Evolutionary conservation across 2,888 invertebrate genomes (phyloP).

Genomic region (Andrena chrysosceles): DNA sequence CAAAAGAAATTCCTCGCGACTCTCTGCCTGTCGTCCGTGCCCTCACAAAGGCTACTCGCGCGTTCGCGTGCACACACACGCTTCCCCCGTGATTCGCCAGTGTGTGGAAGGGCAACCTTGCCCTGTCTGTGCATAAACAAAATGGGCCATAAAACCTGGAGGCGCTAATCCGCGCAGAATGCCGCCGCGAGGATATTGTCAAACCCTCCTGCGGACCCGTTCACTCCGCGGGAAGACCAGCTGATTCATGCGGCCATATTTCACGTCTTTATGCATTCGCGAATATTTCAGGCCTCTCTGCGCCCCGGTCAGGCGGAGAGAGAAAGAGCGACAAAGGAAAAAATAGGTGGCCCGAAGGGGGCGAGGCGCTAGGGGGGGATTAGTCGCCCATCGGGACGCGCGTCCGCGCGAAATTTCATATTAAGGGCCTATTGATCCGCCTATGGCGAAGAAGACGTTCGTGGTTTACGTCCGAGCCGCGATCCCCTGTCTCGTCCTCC

Average conservation of each 20-base stretch:
- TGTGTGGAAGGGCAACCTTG: conserved; percentile 70
- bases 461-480: conserved; percentile 55
- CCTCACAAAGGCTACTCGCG: conserved; percentile 19
- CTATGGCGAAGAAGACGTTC: conserved; percentile 60
- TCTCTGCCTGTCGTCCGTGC: conserved; percentile 33
- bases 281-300: conserved; percentile 77
- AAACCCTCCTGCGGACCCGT: conserved; percentile 77
- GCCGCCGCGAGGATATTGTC: conserved; percentile 79
- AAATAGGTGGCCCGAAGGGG: conserved; percentile 12
- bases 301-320: conserved; percentile 33
- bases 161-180: conserved; percentile 76
- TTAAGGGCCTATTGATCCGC: conserved; percentile 68
- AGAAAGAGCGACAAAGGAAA: conserved; percentile 11
- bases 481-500: conserved; percentile 24
- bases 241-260: conserved; percentile 81
- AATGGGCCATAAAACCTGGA: conserved; percentile 75
- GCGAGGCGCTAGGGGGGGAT: conserved; percentile 13
- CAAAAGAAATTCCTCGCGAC: conserved; percentile 42
- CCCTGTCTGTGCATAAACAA: conserved; percentile 75
- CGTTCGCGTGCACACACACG: conserved; percentile 31
- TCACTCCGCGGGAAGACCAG: conserved; percentile 75
- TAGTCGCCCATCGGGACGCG: conserved; percentile 45
- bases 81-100: background rate
- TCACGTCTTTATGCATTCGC: conserved; percentile 79
- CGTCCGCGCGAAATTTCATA: conserved; percentile 69